Evolutionary conservation across 2,888 invertebrate species (phyloP).

Genomic region (Fragum fragum): DNA sequence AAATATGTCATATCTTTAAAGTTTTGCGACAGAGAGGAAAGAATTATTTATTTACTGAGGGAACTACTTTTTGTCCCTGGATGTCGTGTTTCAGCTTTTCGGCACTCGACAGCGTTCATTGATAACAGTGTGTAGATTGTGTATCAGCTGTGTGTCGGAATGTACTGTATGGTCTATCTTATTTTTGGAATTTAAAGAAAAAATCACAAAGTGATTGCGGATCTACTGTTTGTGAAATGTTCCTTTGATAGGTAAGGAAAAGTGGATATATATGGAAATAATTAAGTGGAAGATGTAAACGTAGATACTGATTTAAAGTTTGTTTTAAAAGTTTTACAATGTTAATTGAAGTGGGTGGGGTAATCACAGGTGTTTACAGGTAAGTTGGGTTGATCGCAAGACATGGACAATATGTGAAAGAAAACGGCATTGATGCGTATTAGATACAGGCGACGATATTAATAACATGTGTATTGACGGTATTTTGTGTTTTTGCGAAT

Average conservation of each 20-base stretch:
- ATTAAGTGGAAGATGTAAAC: neutral
- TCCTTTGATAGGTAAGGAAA: slow-evolving; percentile 12
- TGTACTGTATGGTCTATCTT: neutral
- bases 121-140: slow-evolving; percentile 11
- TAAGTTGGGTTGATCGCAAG: slow-evolving; percentile 5
- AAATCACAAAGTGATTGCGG: neutral
- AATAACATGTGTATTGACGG: neutral
- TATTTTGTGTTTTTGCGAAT: neutral
- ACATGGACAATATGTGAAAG: neutral
- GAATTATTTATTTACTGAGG: neutral
- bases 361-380: slow-evolving; percentile 27
- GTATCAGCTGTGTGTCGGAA: slow-evolving; percentile 25
- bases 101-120: neutral
- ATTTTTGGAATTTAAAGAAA: neutral
- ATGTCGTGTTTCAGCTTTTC: neutral
- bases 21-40: neutral
- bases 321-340: slow-evolving; percentile 21
- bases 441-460: neutral
- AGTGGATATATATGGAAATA: neutral
- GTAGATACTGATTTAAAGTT: slow-evolving; percentile 1
- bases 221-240: neutral
- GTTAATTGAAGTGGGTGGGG: slow-evolving; percentile 25
- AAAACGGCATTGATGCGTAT: neutral
- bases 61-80: slow-evolving; percentile 20
- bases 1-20: neutral